Base-by-base conservation (phyloP, 2,113 vertebrate genomes). In the Dipodomys stephensi region DNA sequence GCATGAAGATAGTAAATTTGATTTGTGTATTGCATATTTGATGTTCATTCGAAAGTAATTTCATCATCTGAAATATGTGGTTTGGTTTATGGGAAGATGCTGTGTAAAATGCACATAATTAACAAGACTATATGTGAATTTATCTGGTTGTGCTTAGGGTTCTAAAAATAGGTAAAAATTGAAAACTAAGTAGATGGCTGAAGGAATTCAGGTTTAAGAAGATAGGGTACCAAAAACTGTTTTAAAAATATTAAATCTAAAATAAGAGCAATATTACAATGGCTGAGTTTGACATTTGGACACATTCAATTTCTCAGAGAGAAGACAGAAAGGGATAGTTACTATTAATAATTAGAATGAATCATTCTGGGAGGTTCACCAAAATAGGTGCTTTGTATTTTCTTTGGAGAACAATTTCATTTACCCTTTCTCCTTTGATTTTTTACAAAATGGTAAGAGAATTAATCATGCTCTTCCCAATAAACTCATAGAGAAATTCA, bases 381-480 rank as follows among this genome's bases (percentile, higher is more conserved):
- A 49, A 6, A 78, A 3, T 1, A 23, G 39, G 11, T 46, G 30
- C 16, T 12, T 18, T 74, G 3, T n/a, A 0, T 15, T 84, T 7
- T 62, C 44, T 88, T 81, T 85, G 35, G 4, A 93, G 13, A 12
- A 10, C 8, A 71, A 39, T 92, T 88, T 76, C 69, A 49, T 62
- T 13, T 8, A 30, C 44, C 2, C 6, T 23, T 44, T 71, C 1
- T 62, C 20, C 71, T 78, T 4, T 39, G 87, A 87, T 74, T 73
- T 62, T 62, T 83, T 92, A 44, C 6, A 19, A 23, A 71, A 89
- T 62, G 86, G 15, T 44, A 4, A 25, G 27, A 64, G 9, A 87
- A 87, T 73, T 62, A 90, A 32, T 86, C 68, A 28, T 62, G 77
- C 15, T 69, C 22, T 53, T 78, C 87, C 86, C 82, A 69, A 69